These are phyloP conservation scores for Dromococcyx pavoninus DNA, from an alignment of 2,797 vertebrate species.

Conservation along the genomic window DNA sequence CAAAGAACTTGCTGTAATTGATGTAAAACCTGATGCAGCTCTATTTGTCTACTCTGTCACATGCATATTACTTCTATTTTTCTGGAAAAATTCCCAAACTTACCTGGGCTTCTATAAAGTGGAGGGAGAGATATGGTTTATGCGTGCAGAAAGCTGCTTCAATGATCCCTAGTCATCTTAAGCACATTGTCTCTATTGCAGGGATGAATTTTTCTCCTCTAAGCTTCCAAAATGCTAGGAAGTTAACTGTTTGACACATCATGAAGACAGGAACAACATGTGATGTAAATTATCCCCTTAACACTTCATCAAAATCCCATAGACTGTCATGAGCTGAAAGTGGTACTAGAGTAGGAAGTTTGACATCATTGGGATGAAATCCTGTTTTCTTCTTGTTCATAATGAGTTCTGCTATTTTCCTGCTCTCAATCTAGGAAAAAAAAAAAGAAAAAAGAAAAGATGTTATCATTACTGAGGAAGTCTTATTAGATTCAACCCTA, in stretches of 20 bases:
- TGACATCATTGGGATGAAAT: constrained; percentile 10
- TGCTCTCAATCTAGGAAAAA: background rate
- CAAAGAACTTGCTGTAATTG: background rate
- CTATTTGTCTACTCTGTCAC: background rate
- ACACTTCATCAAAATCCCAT: background rate
- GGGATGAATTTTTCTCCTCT: background rate
- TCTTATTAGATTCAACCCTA: background rate
- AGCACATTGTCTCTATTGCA: background rate
- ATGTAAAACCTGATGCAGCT: background rate
- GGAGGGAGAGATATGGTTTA: background rate
- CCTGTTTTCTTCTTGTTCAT: background rate
- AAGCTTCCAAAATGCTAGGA: background rate
- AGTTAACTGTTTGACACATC: background rate
- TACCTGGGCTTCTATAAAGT: background rate
- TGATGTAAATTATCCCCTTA: background rate
- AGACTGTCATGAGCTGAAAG: background rate
- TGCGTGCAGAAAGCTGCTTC: background rate
- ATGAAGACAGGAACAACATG: background rate
- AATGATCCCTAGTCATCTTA: background rate
- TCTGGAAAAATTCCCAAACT: background rate
- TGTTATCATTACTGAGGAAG: background rate
- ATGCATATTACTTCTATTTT: background rate
- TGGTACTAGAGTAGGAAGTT: background rate
- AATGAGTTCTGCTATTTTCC: background rate
- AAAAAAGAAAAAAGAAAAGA: background rate